A percentile compares a stretch with the other conserved stretches of the same genome.
Evolutionary conservation across 2,888 invertebrate genomes (phyloP).

Genomic region (Monopis laevigella): DNA sequence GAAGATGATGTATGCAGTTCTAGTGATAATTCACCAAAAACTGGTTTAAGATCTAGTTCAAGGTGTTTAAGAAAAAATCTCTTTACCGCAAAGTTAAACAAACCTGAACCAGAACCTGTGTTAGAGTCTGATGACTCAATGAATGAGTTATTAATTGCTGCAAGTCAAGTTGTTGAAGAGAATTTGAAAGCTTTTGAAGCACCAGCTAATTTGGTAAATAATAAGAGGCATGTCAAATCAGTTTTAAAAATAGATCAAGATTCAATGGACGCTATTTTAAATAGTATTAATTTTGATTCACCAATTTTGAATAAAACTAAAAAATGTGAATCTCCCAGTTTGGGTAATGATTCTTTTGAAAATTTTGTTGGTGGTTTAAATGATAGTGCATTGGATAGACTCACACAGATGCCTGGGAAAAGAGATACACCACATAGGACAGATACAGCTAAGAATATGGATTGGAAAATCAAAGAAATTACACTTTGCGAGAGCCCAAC

Average conservation of each 20-base stretch:
- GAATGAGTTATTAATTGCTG: slow-evolving; percentile 57
- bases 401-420: slow-evolving; percentile 45
- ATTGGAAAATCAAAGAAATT: slow-evolving; percentile 39
- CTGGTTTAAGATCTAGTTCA: slow-evolving; percentile 33
- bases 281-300: slow-evolving; percentile 44
- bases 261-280: slow-evolving; percentile 50
- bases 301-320: slow-evolving; percentile 34
- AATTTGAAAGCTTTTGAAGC: slow-evolving; percentile 30
- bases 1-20: slow-evolving; percentile 50
- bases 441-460: slow-evolving; percentile 12
- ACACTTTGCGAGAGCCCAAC: slow-evolving; percentile 38
- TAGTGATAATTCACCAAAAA: slow-evolving; percentile 45
- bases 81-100: slow-evolving; percentile 48
- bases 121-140: slow-evolving; percentile 61
- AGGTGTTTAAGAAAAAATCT: slow-evolving; percentile 49
- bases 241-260: slow-evolving; percentile 41
- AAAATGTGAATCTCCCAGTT: slow-evolving; percentile 33
- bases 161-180: slow-evolving; percentile 57
- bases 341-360: slow-evolving; percentile 60
- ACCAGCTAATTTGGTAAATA: slow-evolving; percentile 24
- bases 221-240: slow-evolving; percentile 21
- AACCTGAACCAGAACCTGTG: slow-evolving; percentile 42
- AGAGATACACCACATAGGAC: slow-evolving; percentile 18
- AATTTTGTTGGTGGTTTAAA: slow-evolving; percentile 50
- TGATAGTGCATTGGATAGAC: slow-evolving; percentile 49